Evolutionary conservation across 2,888 invertebrate species (phyloP).

Genomic region (Chloroclysta siterata): DNA sequence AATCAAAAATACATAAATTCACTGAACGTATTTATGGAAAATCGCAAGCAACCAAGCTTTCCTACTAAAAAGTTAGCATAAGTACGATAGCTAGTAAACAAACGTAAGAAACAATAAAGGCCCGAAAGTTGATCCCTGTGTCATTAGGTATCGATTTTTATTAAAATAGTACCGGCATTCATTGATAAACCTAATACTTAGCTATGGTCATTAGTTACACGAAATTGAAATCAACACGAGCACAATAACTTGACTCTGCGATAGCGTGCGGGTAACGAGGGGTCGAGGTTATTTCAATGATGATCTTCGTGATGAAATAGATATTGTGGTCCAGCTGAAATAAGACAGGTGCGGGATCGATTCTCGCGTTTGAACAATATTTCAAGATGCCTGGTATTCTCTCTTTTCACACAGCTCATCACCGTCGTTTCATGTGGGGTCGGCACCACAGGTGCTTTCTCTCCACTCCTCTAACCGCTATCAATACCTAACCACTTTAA

Average conservation of each 20-base stretch:
- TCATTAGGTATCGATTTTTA: not conserved
- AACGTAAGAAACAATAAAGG: not conserved
- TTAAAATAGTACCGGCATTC: not conserved
- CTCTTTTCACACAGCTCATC: too few relatives aligned
- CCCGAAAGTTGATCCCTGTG: not conserved
- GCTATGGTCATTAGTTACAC: slow-evolving; percentile 16
- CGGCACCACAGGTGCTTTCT: too few relatives aligned
- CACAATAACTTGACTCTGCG: slow-evolving; percentile 10
- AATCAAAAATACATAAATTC: too few relatives aligned
- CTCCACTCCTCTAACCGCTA: not conserved
- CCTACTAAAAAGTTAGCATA: too few relatives aligned
- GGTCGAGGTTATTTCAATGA: slow-evolving; percentile 7
- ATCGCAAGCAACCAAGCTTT: too few relatives aligned
- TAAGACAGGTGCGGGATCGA: not conserved
- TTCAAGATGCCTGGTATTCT: too few relatives aligned
- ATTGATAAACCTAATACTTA: not conserved
- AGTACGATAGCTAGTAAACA: too few relatives aligned
- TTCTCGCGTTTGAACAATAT: too few relatives aligned
- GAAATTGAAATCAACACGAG: slow-evolving; percentile 16
- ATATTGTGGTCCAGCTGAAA: not conserved
- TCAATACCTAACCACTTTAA: too few relatives aligned
- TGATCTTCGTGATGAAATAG: not conserved
- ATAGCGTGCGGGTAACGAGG: slow-evolving; percentile 18
- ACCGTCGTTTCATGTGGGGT: too few relatives aligned
- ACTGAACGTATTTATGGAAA: too few relatives aligned